phyloP scores from a whole-genome alignment of 2,888 invertebrate genomes.

The Azorinus chamasolen region DNA sequence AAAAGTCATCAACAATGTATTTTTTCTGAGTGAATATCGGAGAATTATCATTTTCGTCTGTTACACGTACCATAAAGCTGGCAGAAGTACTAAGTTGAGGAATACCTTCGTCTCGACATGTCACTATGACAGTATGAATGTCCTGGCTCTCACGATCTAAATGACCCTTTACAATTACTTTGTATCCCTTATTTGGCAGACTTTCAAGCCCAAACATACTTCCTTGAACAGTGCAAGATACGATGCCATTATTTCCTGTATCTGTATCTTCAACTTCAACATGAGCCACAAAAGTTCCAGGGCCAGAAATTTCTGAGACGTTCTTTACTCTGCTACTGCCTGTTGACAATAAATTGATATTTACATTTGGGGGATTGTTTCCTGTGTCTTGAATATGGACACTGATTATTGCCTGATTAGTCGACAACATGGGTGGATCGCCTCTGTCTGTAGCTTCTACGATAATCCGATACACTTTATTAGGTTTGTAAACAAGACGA shows the following conservation, averaged over 20 bases:
- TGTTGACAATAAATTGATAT: constrained; percentile 64
- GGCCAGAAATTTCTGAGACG: constrained; percentile 76
- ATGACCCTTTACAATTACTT: constrained; percentile 86
- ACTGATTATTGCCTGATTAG: constrained; percentile 70
- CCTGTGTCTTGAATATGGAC: constrained; percentile 92
- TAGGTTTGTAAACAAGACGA: constrained; percentile 74
- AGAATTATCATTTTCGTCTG: constrained; percentile 97
- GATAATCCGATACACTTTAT: constrained; percentile 71
- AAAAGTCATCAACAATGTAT: constrained; percentile 65
- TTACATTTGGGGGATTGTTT: constrained; percentile 94
- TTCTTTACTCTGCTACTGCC: constrained; percentile 65
- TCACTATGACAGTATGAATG: constrained; percentile 87
- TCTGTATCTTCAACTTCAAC: constrained; percentile 83
- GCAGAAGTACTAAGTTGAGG: constrained; percentile 69
- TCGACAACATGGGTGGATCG: constrained; percentile 69
- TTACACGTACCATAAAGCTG: constrained; percentile 86
- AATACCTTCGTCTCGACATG: constrained; percentile 88
- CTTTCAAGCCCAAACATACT: constrained; percentile 72
- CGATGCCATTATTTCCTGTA: constrained; percentile 76
- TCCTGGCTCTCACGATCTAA: constrained; percentile 78
- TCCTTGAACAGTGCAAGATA: constrained; percentile 63
- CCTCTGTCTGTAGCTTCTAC: constrained; percentile 79
- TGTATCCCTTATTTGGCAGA: constrained; percentile 77
- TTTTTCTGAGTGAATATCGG: constrained; percentile 90
- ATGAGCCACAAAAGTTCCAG: constrained; percentile 81